phyloP scores from a whole-genome alignment of 2,888 invertebrate species.

The Pinctada fucata region DNA sequence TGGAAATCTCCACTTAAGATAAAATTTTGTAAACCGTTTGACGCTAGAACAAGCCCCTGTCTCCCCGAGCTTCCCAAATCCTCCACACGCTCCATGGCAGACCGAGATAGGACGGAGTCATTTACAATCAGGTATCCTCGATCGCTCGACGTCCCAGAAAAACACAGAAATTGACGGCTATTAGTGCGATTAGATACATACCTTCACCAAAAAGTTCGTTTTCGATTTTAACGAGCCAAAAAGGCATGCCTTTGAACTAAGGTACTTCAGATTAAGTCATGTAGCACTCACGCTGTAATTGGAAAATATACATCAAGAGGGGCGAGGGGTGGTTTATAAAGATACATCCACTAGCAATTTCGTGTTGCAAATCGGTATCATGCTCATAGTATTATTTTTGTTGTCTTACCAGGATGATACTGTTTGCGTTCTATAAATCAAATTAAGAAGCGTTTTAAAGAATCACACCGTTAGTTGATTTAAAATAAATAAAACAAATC shows the following conservation, averaged over 20 bases:
- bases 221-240: neutral
- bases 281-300: neutral
- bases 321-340: too few species aligned
- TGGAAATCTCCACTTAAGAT: constrained; percentile 13
- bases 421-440: too few species aligned
- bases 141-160: constrained; percentile 1
- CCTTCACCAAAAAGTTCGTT: constrained; percentile 2
- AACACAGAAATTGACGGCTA: constrained; percentile 33
- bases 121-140: constrained; percentile 4
- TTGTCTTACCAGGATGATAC: too few species aligned
- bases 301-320: too few species aligned
- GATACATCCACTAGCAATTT: too few species aligned
- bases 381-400: too few species aligned
- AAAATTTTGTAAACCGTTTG: constrained; percentile 10
- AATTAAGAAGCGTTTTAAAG: too few species aligned
- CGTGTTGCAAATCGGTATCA: too few species aligned
- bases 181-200: constrained; percentile 21
- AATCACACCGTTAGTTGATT: too few species aligned
- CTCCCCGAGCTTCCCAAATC: constrained; percentile 10
- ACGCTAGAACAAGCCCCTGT: constrained; percentile 13
- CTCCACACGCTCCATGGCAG: constrained; percentile 9
- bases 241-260: constrained; percentile 29
- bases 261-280: constrained; percentile 2
- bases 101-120: neutral
- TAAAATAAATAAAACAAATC: too few species aligned